Conservation (phyloP, 2,113 vertebrate species). For the Mola mola region DNA sequence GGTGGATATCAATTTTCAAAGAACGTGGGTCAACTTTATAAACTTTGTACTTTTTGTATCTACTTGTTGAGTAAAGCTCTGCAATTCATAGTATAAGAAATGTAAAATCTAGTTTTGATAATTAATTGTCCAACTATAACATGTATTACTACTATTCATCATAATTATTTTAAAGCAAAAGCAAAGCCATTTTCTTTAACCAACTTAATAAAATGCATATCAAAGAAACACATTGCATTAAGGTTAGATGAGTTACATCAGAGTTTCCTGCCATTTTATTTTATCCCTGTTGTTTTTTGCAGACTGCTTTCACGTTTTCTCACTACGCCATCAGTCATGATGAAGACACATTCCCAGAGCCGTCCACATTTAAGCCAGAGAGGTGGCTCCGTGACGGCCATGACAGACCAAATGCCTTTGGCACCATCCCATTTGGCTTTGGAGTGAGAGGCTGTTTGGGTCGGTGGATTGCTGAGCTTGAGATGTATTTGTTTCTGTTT, state of each 20-base stretch:
- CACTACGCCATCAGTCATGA: slow-evolving; percentile 82
- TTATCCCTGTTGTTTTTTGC: slow-evolving; percentile 19
- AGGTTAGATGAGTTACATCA: too few species aligned
- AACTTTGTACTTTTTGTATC: neutral
- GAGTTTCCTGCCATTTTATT: neutral
- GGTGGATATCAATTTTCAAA: slow-evolving; percentile 80
- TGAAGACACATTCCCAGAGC: slow-evolving; percentile 75
- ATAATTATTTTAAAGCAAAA: neutral
- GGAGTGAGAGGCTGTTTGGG: slow-evolving; percentile 83
- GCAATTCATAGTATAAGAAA: too few species aligned
- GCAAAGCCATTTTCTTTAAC: too few species aligned
- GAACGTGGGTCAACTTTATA: slow-evolving; percentile 58
- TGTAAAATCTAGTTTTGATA: too few species aligned
- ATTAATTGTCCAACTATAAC: neutral
- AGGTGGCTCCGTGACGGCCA: slow-evolving; percentile 78
- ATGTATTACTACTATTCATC: too few species aligned
- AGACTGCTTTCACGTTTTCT: slow-evolving; percentile 78
- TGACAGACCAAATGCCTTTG: slow-evolving; percentile 73
- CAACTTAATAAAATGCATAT: too few species aligned
- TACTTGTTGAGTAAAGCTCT: neutral
- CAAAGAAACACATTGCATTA: too few species aligned
- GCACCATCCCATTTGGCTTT: slow-evolving; percentile 83
- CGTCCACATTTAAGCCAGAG: slow-evolving; percentile 75
- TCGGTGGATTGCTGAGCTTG: slow-evolving; percentile 82
- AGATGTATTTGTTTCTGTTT: slow-evolving; percentile 80